Evolutionary conservation across 2,113 vertebrate genomes (phyloP), one percentile per base, ranked within the genome.

Genomic region (Aix galericulata): DNA sequence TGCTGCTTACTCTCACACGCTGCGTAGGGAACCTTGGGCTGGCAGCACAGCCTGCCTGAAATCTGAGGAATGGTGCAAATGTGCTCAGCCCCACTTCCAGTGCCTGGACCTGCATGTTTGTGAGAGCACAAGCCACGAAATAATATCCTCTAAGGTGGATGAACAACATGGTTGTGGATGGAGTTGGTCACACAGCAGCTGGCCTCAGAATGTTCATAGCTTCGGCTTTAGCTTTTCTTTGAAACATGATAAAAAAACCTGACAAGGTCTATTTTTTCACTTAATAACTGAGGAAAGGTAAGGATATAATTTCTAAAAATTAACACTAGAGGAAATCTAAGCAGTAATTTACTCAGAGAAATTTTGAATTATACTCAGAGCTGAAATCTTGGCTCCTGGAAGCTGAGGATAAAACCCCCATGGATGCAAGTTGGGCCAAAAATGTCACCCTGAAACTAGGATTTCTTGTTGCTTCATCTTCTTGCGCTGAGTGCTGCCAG

Each of bases 381-480:
- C 9, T 76, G 27, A 92, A 88, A 68, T 64, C 52, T 38, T 73
- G 40, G 55, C 11, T 69, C 22, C 18, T 15, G 22, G n/a, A 34
- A 11, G 4, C 78, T 50, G 59, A 58, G n/a, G 20, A 38, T 38
- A 79, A 92, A 93, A 46, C 3, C 6, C 18, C 44, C 20, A 8
- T 52, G 11, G 9, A 17, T 90, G 36, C 27, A 66, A 72, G 18
- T 8, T 60, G 40, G 58, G 69, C 14, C 48, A 91, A 74, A 87
- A 89, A 74, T 77, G 34, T 69, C 44, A 20, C 44, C 31, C 71
- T 22, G 18, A 68, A 82, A 73, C 31, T 23, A 17, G 20, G 13
- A 89, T 79, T 95, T 76, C 34, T 89, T 84, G 16, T 72, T 58
- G 48, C 52, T n/a, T 91, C 80, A 59, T 85, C 46, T 86, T 92